Conservation (phyloP, 2,113 vertebrate genomes). For the Sapajus apella region DNA sequence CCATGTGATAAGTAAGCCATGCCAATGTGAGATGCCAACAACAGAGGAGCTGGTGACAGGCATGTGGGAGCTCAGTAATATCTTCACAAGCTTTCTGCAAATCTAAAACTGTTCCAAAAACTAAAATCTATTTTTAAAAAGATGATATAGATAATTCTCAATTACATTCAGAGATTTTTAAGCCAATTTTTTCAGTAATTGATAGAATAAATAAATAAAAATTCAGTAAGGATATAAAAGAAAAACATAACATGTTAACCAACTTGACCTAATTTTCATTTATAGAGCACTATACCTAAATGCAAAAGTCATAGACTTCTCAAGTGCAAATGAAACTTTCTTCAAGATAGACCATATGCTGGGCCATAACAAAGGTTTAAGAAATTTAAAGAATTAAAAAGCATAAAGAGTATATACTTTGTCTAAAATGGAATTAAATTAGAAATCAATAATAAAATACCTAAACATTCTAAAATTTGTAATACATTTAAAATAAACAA, state of each 20-base stretch:
- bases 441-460: not conserved
- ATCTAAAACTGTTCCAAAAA: not conserved
- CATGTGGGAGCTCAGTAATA: not conserved
- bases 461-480: not conserved
- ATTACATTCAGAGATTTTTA: not conserved
- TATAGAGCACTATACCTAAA: not conserved
- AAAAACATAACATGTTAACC: not conserved
- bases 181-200: not conserved
- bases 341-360: not conserved
- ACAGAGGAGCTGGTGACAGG: not conserved
- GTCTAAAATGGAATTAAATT: not conserved
- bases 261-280: not conserved
- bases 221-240: not conserved
- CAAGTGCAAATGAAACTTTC: not conserved
- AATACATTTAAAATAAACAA: not conserved
- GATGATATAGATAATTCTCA: not conserved
- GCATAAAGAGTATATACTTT: not conserved
- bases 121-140: not conserved
- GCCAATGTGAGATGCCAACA: too few species aligned
- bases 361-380: not conserved
- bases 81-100: not conserved
- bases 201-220: not conserved
- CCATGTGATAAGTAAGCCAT: not conserved
- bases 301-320: not conserved
- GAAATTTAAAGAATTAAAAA: not conserved